Evolutionary conservation across 2,113 vertebrate species (phyloP).

Genomic region (Gracilinanus agilis): DNA sequence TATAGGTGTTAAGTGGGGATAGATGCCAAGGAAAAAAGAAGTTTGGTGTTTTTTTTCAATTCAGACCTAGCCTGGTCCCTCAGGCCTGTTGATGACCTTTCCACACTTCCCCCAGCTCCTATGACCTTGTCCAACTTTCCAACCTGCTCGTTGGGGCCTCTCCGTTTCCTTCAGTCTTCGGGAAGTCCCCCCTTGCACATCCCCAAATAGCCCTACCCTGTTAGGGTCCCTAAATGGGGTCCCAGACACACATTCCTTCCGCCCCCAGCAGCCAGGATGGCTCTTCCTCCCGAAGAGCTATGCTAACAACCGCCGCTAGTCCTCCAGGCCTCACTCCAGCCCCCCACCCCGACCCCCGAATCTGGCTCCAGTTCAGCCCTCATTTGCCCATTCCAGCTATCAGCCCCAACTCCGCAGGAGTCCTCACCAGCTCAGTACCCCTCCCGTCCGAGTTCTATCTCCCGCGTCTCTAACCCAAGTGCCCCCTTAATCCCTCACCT

Average conservation of each 20-base stretch:
- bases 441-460: background rate
- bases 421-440: background rate
- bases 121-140: slow-evolving; percentile 64
- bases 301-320: accelerated
- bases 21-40: no score
- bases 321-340: accelerated
- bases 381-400: accelerated
- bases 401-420: background rate
- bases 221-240: no score
- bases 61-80: background rate
- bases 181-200: background rate
- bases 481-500: background rate
- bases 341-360: background rate
- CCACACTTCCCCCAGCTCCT: background rate
- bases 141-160: background rate
- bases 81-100: background rate
- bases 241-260: background rate
- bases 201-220: no score
- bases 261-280: no score
- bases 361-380: no score
- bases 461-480: no score
- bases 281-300: background rate
- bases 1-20: background rate
- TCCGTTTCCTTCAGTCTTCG: background rate
- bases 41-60: no score